Evolutionary conservation across 2,797 vertebrate genomes (phyloP), one percentile per base, ranked within the genome.

Genomic region (Sebastes oblongus): DNA sequence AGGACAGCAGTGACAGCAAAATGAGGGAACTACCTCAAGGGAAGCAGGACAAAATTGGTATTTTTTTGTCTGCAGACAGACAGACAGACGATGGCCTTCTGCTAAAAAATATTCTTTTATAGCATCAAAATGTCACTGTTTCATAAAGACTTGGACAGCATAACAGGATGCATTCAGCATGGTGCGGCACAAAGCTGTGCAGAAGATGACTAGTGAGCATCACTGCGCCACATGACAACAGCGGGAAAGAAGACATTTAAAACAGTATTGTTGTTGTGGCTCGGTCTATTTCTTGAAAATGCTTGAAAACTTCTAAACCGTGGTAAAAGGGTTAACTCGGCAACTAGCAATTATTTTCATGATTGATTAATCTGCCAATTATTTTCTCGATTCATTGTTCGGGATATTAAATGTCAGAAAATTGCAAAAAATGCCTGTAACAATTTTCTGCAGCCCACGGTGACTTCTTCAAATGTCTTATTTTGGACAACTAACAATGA

Each of bases 1-100:
- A 75, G 77, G 77, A 72, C 54, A 83, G 61, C 65, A 36, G 60
- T 89, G 90, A 90, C 84, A 89, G 70, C 61, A 82, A 77, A 86
- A 86, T 83, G 73, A 90, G 75, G 27, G 27, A 77, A 64, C 5
- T 24, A 64, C 82, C 82, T 90, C 78, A 54, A 75, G 86, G 82
- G 79, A 89, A 64, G 42, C 9, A 1, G 78, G 50, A 72, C 54
- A 58, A 75, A 85, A 86, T 77, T 60, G 60, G n/a, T 68, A 64
- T 78, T 66, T 82, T 82, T 74, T 76, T 82, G 74, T 86, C 65
- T 79, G 61, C 16, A 77, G 79, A 66, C 24, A 77, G 39, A 77
- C 30, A 7, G 68, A 77, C 27, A 8, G 42, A 74, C 25, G 34
- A 24, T 71, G 36, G 68, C 56, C 46, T 34, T 73, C 42, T 70